Conservation (phyloP, 2,797 vertebrate genomes). For the Austrolebias charrua region DNA sequence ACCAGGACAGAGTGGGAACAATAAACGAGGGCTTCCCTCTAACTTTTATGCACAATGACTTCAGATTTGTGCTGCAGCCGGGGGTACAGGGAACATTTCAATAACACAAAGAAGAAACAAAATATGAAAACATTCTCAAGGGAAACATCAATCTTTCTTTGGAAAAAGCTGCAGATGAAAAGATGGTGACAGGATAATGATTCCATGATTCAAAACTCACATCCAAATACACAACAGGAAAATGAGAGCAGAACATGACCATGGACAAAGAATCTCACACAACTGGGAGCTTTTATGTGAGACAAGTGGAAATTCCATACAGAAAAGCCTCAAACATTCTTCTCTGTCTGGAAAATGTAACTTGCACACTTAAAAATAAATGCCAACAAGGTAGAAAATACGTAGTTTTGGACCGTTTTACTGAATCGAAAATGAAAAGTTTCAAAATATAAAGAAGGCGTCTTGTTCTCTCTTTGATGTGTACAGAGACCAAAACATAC, state of each 20-base stretch:
- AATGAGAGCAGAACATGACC: neutral
- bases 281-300: neutral
- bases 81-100: neutral
- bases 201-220: neutral
- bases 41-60: too few species aligned
- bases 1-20: too few species aligned
- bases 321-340: too few species aligned
- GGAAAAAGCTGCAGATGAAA: neutral
- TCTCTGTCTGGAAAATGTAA: too few species aligned
- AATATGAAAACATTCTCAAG: neutral
- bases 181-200: neutral
- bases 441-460: too few species aligned
- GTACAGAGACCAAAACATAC: neutral
- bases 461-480: too few species aligned
- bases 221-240: conserved; percentile 1
- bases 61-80: neutral
- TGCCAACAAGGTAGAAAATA: too few species aligned
- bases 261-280: neutral
- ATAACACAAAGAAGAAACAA: neutral
- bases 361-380: too few species aligned
- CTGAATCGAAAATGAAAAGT: too few species aligned
- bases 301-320: too few species aligned
- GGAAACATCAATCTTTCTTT: neutral
- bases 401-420: too few species aligned
- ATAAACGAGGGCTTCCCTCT: too few species aligned